Conservation (phyloP, 1,140 invertebrate genomes). For the Pseudachorutes palmiensis region DNA sequence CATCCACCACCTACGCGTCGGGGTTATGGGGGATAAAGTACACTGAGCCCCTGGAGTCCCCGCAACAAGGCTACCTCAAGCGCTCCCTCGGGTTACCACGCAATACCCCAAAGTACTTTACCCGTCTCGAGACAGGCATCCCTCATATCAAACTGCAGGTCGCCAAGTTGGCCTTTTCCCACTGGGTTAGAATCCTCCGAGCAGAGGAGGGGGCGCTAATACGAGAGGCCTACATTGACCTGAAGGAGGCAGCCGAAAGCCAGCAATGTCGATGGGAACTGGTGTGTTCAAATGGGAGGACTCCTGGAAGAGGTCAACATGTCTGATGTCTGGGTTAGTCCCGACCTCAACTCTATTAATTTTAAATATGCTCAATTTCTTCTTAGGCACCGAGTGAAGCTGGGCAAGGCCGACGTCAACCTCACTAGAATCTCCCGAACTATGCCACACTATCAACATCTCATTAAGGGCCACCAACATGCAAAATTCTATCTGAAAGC, state of each 20-base stretch:
- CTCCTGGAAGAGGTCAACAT: neutral
- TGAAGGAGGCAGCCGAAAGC: too few species aligned
- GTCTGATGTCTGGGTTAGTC: neutral
- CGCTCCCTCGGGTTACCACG: too few species aligned
- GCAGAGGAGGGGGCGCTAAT: too few species aligned
- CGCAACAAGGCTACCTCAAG: neutral
- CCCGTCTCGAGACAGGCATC: too few species aligned
- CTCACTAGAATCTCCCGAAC: neutral
- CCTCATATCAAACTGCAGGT: too few species aligned
- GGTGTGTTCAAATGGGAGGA: neutral
- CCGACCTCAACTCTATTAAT: neutral
- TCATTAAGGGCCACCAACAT: neutral
- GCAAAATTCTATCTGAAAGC: neutral
- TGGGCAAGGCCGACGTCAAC: neutral
- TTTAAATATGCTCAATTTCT: neutral
- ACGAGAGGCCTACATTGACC: too few species aligned
- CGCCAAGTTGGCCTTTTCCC: too few species aligned
- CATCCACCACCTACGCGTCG: neutral
- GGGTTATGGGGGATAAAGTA: neutral
- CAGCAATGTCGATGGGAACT: neutral
- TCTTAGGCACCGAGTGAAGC: neutral
- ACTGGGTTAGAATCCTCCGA: too few species aligned
- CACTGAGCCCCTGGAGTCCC: neutral
- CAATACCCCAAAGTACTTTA: too few species aligned
- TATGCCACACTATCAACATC: conserved; percentile 3